Evolutionary conservation across 2,888 invertebrate species (phyloP).

Genomic region (Oxycera nigricornis): DNA sequence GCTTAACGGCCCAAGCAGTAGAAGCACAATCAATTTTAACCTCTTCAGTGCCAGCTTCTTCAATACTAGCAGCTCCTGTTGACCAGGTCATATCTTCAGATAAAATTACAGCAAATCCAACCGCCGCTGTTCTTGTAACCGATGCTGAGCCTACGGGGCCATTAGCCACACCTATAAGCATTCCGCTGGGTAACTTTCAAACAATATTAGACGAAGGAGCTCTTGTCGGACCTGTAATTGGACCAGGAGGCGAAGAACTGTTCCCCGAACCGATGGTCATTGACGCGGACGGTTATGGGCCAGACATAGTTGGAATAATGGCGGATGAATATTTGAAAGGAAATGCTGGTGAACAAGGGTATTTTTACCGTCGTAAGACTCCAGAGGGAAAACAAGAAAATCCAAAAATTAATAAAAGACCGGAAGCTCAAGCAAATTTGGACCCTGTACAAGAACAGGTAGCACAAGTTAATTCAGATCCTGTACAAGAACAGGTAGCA

Average conservation of each 20-base stretch:
- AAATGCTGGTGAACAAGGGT: not conserved
- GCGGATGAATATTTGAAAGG: not conserved
- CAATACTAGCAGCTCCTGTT: no score
- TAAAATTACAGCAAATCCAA: no score
- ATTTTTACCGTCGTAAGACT: not conserved
- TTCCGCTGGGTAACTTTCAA: not conserved
- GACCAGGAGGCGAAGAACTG: not conserved
- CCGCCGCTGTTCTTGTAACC: not conserved
- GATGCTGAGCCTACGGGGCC: not conserved
- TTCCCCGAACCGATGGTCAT: not conserved
- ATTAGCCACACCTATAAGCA: not conserved
- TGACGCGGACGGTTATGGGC: not conserved
- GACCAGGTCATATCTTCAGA: no score
- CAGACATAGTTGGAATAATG: not conserved
- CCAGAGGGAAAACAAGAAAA: not conserved
- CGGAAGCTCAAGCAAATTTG: not conserved
- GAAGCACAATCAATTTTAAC: no score
- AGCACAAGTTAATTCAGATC: not conserved
- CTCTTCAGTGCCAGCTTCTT: no score
- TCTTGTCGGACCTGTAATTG: not conserved
- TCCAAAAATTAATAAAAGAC: not conserved
- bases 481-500: not conserved
- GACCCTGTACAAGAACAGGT: not conserved
- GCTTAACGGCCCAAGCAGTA: no score
- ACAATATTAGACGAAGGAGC: not conserved